A percentile compares a stretch with the other conserved stretches of the same genome.
Evolutionary conservation across 2,113 vertebrate species (phyloP).

Genomic region (Nicator chloris): DNA sequence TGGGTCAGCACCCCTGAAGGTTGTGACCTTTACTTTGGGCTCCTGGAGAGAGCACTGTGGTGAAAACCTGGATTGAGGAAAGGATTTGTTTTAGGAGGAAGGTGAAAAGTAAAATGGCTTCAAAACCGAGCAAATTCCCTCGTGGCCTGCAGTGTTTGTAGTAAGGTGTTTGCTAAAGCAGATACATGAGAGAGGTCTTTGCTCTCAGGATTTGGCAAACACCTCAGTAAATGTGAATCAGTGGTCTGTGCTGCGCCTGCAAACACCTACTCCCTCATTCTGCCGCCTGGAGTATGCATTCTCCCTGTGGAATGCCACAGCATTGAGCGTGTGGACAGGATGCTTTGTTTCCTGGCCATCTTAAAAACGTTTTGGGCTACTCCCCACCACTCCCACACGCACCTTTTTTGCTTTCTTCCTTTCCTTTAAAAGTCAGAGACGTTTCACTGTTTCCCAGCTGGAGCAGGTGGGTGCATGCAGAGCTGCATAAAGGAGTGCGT

Average conservation of each 20-base stretch:
- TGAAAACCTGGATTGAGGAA: neutral
- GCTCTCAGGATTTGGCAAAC: neutral
- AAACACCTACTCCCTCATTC: neutral
- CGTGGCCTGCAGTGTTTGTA: neutral
- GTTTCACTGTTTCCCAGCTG: neutral
- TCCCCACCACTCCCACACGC: rapidly evolving
- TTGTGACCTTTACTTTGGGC: rapidly evolving
- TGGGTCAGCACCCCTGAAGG: neutral
- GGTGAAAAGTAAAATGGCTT: neutral
- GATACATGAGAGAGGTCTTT: neutral
- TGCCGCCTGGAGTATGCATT: neutral
- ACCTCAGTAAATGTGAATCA: neutral
- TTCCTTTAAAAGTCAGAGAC: neutral
- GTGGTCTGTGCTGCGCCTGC: neutral
- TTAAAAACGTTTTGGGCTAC: neutral
- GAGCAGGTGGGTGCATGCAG: neutral
- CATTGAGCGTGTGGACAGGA: neutral
- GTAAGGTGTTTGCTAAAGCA: neutral
- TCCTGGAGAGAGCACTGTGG: neutral
- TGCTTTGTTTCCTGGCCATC: neutral
- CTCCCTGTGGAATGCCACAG: neutral
- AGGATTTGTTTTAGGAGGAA: neutral
- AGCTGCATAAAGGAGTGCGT: neutral
- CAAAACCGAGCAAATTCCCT: neutral
- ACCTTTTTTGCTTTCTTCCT: too few species aligned